A percentile compares a stretch with the other conserved stretches of the same genome.
Conservation (phyloP, 2,113 vertebrate genomes). For the Corythaeola cristata region DNA sequence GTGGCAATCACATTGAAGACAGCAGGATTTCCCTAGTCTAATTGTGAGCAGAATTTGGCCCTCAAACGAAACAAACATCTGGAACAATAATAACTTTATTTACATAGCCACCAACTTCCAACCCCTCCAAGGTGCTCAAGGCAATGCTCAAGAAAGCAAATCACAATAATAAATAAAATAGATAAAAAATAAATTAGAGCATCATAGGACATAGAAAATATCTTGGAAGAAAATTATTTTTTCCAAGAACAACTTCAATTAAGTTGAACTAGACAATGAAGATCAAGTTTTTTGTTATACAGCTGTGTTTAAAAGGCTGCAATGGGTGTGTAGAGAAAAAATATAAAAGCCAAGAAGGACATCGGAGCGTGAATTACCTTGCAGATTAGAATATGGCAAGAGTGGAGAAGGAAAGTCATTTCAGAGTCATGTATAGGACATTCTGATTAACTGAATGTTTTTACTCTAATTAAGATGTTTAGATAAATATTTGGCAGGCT, state of each 20-base stretch:
- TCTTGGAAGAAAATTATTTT: background rate
- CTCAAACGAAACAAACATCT: slow-evolving; percentile 53
- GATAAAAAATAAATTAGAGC: slow-evolving; percentile 48
- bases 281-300: background rate
- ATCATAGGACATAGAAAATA: background rate
- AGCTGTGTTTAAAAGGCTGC: background rate
- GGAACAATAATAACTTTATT: slow-evolving; percentile 54
- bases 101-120: slow-evolving; percentile 49
- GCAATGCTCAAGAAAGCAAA: slow-evolving; percentile 33
- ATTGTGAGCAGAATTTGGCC: slow-evolving; percentile 51
- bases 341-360: background rate
- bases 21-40: slow-evolving; percentile 31
- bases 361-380: background rate
- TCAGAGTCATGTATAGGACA: background rate
- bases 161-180: slow-evolving; percentile 37
- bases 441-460: background rate
- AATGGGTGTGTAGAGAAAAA: background rate
- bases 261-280: background rate
- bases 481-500: background rate
- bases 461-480: background rate
- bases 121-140: background rate
- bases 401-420: background rate
- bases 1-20: background rate
- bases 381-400: background rate
- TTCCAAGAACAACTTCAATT: slow-evolving; percentile 34